Base-by-base conservation (phyloP, 2,888 invertebrate genomes). In the Drosophila fungiperda region DNA sequence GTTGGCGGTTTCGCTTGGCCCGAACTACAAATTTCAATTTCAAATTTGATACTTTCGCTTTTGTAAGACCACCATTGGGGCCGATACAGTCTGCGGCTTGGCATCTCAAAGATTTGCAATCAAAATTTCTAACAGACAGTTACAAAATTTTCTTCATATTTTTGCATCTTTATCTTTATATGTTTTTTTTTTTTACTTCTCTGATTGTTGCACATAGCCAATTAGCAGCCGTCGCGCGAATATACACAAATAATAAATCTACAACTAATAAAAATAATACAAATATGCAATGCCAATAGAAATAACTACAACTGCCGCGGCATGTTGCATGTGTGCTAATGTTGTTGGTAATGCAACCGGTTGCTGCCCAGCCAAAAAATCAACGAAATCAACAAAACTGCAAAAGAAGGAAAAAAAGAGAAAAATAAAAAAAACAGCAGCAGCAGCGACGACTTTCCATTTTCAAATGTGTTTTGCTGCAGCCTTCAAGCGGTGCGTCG, bases 401-500 rank as follows among this genome's bases (percentile, higher is more conserved):
- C 63, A 63, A 69, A 64, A 53, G 42, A 55, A 40, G 42, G 75
- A 83, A 45, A 59, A 38, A 70, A 32, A 36, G 48, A 80, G 69
- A 42, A 42, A 42, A 35, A 65, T 23, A 45, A 58, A 48, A 33
- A 64, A 53, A 66, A 50, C 64, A 49, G 59, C 62, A 63, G 59
- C 88, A 63, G 40, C 66, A 69, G 38, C 76, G 58, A 61, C 74
- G 78, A 80, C 78, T 78, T 91, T 91, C 90, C 92, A 91, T 92
- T 91, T 91, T 90, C 89, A 92, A 91, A 90, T 77, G 79, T 73
- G 67, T 90, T 73, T 78, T 85, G 42, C 20, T 40, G 78, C 87
- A 84, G 80, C 73, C 78, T 78, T 80, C 82, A 53, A 58, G 65
- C 58, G 52, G 45, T 42, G 71, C 72, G 54, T 78, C 58, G 66